These are phyloP conservation scores for Eurystomus glaucurus DNA, from an alignment of 2,797 vertebrate species.

Conservation along the genomic window DNA sequence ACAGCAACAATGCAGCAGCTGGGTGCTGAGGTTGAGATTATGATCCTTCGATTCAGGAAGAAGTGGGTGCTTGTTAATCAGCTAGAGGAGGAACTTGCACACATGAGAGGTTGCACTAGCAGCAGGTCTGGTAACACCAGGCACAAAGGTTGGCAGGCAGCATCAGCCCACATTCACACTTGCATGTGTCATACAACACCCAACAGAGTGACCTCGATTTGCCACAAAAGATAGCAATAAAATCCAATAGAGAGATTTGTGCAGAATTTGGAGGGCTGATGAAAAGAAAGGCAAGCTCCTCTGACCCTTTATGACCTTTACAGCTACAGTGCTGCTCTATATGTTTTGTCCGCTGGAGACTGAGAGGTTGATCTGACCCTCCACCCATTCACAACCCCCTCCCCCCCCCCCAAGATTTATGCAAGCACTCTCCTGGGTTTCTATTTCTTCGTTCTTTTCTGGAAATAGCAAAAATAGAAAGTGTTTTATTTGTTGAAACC, in stretches of 20 bases:
- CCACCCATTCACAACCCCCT: background rate
- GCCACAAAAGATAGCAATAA: conserved; percentile 25
- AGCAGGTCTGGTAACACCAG: background rate
- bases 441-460: background rate
- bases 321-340: background rate
- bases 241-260: background rate
- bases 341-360: background rate
- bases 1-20: background rate
- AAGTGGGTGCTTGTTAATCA: background rate
- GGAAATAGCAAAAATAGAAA: background rate
- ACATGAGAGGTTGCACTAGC: background rate
- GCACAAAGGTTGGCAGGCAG: background rate
- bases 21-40: background rate
- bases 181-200: background rate
- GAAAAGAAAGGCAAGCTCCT: background rate
- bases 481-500: background rate
- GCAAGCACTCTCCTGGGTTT: background rate
- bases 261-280: conserved; percentile 2
- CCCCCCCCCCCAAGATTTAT: background rate
- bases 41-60: background rate
- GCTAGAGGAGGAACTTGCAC: background rate
- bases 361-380: background rate
- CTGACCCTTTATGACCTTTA: background rate
- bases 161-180: fast-evolving
- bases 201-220: background rate